These are phyloP conservation scores for Leiothrix lutea DNA, from an alignment of 2,113 vertebrate genomes.

Conservation along the genomic window DNA sequence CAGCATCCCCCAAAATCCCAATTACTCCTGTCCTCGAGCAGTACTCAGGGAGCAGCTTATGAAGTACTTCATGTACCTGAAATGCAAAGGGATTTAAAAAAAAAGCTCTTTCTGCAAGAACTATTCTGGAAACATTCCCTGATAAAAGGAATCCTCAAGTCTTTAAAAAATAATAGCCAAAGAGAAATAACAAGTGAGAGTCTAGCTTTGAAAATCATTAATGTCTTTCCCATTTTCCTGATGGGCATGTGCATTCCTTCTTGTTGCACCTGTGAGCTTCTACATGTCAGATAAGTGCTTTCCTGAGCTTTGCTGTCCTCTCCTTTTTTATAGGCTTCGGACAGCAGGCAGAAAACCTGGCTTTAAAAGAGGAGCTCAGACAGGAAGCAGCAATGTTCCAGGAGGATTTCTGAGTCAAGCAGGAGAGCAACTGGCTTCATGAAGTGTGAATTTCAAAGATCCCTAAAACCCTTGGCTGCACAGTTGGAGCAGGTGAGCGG, in stretches of 20 bases:
- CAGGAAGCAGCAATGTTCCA: not conserved
- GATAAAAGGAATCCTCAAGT: not conserved
- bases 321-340: not conserved
- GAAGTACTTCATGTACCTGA: not conserved
- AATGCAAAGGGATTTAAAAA: not conserved
- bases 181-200: not conserved
- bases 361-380: not conserved
- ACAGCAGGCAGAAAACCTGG: not conserved
- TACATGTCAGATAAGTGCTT: not conserved
- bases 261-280: not conserved
- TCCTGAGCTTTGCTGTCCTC: not conserved
- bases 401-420: not conserved
- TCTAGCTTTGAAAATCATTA: not conserved
- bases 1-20: not conserved
- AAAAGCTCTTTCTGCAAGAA: not conserved
- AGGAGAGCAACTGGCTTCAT: not conserved
- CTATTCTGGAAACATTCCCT: not conserved
- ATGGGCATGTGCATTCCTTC: not conserved
- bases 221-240: not conserved
- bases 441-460: not conserved
- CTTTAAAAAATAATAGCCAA: not conserved
- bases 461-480: not conserved
- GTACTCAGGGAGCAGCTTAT: not conserved
- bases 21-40: not conserved
- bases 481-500: not conserved